A percentile compares a stretch with the other conserved stretches of the same genome.
These are phyloP conservation scores for Agelaius tricolor DNA, from an alignment of 2,113 vertebrate genomes.

Conservation along the genomic window DNA sequence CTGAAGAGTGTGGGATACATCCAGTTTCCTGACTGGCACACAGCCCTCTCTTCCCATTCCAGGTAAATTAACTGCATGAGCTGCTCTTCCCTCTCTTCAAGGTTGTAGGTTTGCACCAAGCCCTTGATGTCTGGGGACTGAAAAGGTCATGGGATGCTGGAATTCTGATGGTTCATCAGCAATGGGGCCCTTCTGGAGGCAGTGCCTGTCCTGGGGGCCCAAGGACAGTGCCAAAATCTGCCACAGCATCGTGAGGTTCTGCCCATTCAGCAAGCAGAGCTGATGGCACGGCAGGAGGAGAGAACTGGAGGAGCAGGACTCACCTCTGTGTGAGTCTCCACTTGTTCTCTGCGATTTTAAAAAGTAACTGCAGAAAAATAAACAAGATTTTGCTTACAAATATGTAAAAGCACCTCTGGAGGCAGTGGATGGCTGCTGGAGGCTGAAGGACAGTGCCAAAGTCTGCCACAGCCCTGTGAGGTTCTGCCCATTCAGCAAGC, in stretches of 20 bases:
- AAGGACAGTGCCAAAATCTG: background rate
- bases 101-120: background rate
- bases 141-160: background rate
- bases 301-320: accelerated
- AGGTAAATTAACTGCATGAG: background rate
- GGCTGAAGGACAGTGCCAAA: background rate
- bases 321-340: background rate
- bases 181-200: background rate
- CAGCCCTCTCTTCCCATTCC: background rate
- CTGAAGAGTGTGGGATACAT: background rate
- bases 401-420: background rate
- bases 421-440: background rate
- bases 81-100: background rate
- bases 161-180: background rate
- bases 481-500: background rate
- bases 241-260: accelerated
- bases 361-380: background rate
- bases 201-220: background rate
- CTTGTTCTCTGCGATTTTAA: background rate
- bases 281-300: background rate
- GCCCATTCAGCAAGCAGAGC: background rate
- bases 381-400: background rate
- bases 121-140: background rate
- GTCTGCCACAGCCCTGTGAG: background rate
- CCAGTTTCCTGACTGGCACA: background rate